These are phyloP conservation scores for Enteromius trimaculatus DNA, from an alignment of 2,797 vertebrate species.

Conservation along the genomic window DNA sequence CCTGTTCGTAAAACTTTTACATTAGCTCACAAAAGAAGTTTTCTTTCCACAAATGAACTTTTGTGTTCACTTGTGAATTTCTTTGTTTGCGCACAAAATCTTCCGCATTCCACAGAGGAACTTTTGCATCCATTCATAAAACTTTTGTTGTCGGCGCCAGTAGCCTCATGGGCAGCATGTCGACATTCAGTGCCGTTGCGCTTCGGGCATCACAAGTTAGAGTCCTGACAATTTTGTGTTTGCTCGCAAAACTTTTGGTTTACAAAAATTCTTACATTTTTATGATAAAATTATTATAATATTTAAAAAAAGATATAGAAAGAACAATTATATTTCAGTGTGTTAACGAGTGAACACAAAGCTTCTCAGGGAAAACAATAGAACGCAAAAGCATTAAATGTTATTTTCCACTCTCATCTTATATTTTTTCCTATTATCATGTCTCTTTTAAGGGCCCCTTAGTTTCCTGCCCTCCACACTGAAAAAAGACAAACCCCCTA, in stretches of 20 bases:
- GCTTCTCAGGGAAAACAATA: neutral
- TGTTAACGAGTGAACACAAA: neutral
- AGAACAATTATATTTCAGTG: neutral
- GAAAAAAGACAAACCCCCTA: no score
- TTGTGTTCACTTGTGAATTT: neutral
- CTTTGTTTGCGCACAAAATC: neutral
- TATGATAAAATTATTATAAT: no score
- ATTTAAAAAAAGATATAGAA: no score
- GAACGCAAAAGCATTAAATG: neutral
- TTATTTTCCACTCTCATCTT: neutral
- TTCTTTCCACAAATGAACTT: neutral
- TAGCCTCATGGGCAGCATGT: no score
- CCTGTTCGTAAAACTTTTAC: neutral
- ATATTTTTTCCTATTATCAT: neutral
- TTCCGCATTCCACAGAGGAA: neutral
- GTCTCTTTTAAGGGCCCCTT: neutral
- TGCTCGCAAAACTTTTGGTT: no score
- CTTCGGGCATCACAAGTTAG: no score
- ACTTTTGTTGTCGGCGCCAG: no score
- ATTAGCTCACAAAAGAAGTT: neutral
- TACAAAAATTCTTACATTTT: neutral
- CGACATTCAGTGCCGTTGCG: no score
- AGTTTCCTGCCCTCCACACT: slow-evolving; percentile 1
- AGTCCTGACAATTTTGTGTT: no score
- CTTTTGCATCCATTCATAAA: neutral